Evolutionary conservation across 2,797 vertebrate genomes (phyloP), one percentile per base, ranked within the genome.

Genomic region (Diplodus sargus): DNA sequence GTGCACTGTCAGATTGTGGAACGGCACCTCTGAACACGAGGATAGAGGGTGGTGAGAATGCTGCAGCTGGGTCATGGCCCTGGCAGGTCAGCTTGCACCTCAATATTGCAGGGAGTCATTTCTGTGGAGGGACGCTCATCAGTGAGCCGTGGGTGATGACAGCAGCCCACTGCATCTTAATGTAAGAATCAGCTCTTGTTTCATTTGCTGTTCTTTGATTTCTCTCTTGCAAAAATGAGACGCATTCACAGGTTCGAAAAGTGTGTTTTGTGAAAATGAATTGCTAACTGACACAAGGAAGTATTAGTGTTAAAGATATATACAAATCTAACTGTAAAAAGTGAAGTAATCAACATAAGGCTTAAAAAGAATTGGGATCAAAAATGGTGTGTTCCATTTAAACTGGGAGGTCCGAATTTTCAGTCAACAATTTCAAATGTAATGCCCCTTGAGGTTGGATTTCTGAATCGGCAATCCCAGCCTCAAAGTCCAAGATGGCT

Each of bases 71-170:
- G 0, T 72, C 82, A 0, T 95, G 94, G 94, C 94, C 94, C 13
- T 95, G 94, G 93, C 91, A 93, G 83, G 91, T 78, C 78, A 94
- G 93, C 23, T 0, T 95, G 1, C 89, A 92, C 49, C 0, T 48
- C 4, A 3, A 0, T 0, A 0, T 0, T 0, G 0, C 0, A 0
- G 0, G 1, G 0, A 0, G 0, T 18, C 92, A 94, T 53, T 34
- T 80, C 34, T 95, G 94, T 74, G 94, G 94, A 53, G 94, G 92
- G 60, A 92, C 91, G 16, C 83, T 95, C 28, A 93, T 95, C 84
- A 88, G 58, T 76, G 22, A 53, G n/a, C 49, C 89, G 14, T 95
- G 94, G 93, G 89, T 95, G 5, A 75, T 95, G 25, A 93, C 92
- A 4, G 91, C 93, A 56, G 91, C 93, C n/a, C 92, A 93, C 86